A percentile compares a stretch with the other conserved stretches of the same genome.
Evolutionary conservation across 2,888 invertebrate species (phyloP).

Genomic region (Bellardia bayeri): DNA sequence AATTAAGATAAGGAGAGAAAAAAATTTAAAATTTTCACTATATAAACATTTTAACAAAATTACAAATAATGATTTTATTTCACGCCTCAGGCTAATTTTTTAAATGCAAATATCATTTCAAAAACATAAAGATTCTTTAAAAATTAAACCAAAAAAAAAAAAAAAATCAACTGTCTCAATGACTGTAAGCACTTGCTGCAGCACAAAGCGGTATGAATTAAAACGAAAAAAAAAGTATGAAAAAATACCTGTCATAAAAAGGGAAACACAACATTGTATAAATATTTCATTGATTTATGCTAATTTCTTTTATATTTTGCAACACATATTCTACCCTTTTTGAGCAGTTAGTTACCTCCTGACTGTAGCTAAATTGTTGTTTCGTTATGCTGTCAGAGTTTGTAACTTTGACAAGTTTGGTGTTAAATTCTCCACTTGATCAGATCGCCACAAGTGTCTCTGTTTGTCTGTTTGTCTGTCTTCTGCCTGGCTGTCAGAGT

Average conservation of each 20-base stretch:
- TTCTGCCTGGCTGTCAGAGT: not conserved
- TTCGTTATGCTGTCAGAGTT: not conserved
- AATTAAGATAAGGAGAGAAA: slow-evolving; percentile 36
- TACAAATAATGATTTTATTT: slow-evolving; percentile 70
- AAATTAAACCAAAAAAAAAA: not conserved
- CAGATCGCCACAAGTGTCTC: slow-evolving; percentile 21
- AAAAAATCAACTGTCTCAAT: slow-evolving; percentile 1
- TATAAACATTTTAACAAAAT: slow-evolving; percentile 65
- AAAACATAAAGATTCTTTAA: slow-evolving; percentile 47
- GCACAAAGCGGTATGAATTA: not conserved
- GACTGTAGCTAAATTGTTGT: not conserved
- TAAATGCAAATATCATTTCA: slow-evolving; percentile 70
- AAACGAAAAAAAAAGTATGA: not conserved
- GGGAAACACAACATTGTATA: slow-evolving; percentile 32
- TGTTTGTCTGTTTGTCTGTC: not conserved
- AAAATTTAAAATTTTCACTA: slow-evolving; percentile 59
- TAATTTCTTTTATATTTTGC: slow-evolving; percentile 53
- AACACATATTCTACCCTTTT: not conserved
- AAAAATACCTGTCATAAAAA: slow-evolving; percentile 39
- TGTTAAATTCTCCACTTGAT: slow-evolving; percentile 71
- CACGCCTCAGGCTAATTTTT: slow-evolving; percentile 56
- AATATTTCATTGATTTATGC: slow-evolving; percentile 72
- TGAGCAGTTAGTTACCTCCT: not conserved
- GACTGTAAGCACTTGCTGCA: slow-evolving; percentile 19
- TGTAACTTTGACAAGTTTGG: slow-evolving; percentile 64